Conservation (phyloP, 30 jellyfish, hydroid and myxozoan species). For the Turritopsis dohrnii region DNA sequence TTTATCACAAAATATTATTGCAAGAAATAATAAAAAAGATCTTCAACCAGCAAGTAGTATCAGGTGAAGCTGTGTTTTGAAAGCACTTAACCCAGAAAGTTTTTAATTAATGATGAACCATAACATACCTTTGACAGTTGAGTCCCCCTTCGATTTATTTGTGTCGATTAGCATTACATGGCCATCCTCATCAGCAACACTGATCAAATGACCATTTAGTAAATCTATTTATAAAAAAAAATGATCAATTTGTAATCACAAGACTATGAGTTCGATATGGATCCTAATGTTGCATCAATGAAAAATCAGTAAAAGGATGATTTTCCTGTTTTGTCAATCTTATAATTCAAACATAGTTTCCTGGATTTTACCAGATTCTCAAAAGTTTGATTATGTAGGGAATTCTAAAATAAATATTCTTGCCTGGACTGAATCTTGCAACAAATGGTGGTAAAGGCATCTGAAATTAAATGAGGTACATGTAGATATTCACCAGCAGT, state of each 20-base stretch:
- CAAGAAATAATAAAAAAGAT: background rate
- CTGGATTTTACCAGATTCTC: slow-evolving; percentile 12
- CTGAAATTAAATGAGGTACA: slow-evolving; percentile 49
- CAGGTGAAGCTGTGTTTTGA: background rate
- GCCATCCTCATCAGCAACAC: slow-evolving; percentile 99
- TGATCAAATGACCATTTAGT: slow-evolving; percentile 73
- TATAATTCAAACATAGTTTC: too few relatives aligned
- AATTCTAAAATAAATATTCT: background rate
- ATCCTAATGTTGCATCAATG: background rate
- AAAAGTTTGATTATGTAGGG: background rate
- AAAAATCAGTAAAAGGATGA: background rate
- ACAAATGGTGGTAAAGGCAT: slow-evolving; percentile 96
- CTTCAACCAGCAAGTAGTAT: background rate
- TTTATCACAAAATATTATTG: too few relatives aligned
- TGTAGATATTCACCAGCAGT: too few relatives aligned
- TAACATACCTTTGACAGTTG: slow-evolving; percentile 62
- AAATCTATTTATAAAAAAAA: slow-evolving; percentile 29
- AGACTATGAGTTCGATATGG: background rate
- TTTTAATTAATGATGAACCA: background rate
- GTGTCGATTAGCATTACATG: slow-evolving; percentile 74
- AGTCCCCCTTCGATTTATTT: slow-evolving; percentile 31
- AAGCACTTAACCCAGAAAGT: background rate
- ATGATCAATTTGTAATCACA: background rate
- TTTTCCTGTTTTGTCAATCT: too few relatives aligned
- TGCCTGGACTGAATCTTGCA: slow-evolving; percentile 83